phyloP scores from a whole-genome alignment of 1,140 invertebrate genomes.

The Ridgeia piscesae region DNA sequence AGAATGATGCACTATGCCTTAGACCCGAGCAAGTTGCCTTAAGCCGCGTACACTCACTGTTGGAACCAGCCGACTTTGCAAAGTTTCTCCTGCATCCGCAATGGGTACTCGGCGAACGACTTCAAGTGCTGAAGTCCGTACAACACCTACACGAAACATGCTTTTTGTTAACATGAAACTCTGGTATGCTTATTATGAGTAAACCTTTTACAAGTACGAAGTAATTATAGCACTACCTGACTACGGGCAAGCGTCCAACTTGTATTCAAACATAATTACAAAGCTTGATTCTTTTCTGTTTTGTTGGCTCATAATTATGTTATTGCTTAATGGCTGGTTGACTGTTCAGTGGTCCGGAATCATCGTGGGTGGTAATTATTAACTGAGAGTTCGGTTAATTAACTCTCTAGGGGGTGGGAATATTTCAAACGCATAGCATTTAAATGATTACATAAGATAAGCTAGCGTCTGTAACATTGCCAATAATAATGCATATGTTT shows the following conservation, averaged over 20 bases:
- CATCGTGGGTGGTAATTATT: too few species aligned
- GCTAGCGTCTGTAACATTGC: too few species aligned
- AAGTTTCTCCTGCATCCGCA: slow-evolving; percentile 56
- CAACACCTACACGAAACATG: slow-evolving; percentile 41
- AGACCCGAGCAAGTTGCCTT: background rate
- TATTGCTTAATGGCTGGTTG: background rate
- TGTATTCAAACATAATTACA: background rate
- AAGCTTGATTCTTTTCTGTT: background rate
- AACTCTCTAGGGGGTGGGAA: background rate
- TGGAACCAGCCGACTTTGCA: slow-evolving; percentile 52
- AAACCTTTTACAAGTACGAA: slow-evolving; percentile 8
- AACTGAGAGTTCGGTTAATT: too few species aligned
- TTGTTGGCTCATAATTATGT: background rate
- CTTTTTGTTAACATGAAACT: background rate
- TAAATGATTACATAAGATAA: too few species aligned
- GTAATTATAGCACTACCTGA: background rate
- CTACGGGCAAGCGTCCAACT: background rate
- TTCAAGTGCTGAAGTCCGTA: slow-evolving; percentile 50
- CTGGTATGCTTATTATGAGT: background rate
- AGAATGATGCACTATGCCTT: background rate
- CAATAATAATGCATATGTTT: too few species aligned
- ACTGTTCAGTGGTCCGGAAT: too few species aligned
- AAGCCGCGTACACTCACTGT: slow-evolving; percentile 42
- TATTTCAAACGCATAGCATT: too few species aligned
- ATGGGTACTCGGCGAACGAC: slow-evolving; percentile 54